Base-by-base conservation (phyloP, 2,797 vertebrate species). In the Eutrigla gurnardus region DNA sequence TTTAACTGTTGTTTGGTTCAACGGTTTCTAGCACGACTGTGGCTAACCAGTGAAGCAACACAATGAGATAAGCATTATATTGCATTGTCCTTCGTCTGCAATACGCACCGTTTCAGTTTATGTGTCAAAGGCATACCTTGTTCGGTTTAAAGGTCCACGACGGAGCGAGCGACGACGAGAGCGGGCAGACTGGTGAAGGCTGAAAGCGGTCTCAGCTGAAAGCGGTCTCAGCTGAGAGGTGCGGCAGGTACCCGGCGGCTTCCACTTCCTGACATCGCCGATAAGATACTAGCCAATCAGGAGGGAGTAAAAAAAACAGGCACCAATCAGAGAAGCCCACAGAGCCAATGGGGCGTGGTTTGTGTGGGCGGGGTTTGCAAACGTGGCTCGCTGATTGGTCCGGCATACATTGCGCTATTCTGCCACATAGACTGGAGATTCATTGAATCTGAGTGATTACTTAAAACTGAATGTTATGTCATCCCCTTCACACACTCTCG, bases 261-360 rank as follows among this genome's bases (percentile, higher is more conserved):
- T 77, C 70, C 76, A 49, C 25, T 70, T 69, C 33, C 40, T 3
- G 2, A 33, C 0, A 1, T 36, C 14, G 33, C 9, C 42, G 53
- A 60, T 35, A 14, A 7, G 3, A 11, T 17, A 17, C 8, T 5
- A 18, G 17, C 93, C 92, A 94, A 94, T 94, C 84, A 84, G 65
- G 65, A 45, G 59, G 15, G 9, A 81, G 6, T 6, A 32, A 7
- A 7, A 37, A 55, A 65, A 40, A 66, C 42, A 3, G 2, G 11
- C 0, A 7, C 91, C 89, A 93, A 93, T 91, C 73, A 71, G 17
- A 72, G 12, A 4, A 46, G 5, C 45, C 69, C 84, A 88, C 84
- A 85, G 39, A n/a, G 17, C 3, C 3, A 1, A 3, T 45, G 10
- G 14, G 33, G 50, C 35, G 61, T 39, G 42, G 0, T 4, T 11